phyloP scores from a whole-genome alignment of 2,113 vertebrate genomes.

The Malaclemys terrapin region DNA sequence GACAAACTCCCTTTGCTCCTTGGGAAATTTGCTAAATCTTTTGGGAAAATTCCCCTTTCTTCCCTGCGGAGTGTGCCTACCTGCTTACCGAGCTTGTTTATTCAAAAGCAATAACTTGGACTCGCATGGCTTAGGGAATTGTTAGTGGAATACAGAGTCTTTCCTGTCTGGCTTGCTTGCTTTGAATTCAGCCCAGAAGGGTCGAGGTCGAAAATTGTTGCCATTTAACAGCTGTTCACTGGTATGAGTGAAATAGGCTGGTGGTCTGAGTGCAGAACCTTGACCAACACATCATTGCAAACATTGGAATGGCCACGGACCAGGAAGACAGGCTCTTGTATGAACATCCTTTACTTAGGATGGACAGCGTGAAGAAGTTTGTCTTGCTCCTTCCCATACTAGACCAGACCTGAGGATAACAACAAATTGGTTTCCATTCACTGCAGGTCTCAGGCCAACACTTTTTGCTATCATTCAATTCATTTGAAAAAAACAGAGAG shows the following conservation, averaged over 20 bases:
- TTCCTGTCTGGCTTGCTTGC: background rate
- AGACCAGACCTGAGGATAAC: background rate
- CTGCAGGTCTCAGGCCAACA: background rate
- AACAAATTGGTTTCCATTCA: background rate
- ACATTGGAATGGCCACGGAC: background rate
- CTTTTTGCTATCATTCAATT: background rate
- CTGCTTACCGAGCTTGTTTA: background rate
- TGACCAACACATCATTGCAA: background rate
- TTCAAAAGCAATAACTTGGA: background rate
- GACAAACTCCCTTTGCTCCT: background rate
- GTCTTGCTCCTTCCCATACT: background rate
- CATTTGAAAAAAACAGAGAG: background rate
- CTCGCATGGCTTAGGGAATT: background rate
- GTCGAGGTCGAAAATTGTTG: background rate
- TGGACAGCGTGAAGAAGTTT: background rate
- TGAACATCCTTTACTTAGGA: background rate
- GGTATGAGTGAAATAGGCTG: background rate
- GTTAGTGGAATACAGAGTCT: background rate
- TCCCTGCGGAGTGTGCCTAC: background rate
- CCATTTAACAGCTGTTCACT: background rate
- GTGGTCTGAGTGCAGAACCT: background rate
- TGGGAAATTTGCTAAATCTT: background rate
- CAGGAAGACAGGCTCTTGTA: background rate
- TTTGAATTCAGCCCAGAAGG: background rate
- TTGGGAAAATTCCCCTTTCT: background rate